Evolutionary conservation across 2,113 vertebrate genomes (phyloP).

Genomic region (Megaptera novaeangliae): DNA sequence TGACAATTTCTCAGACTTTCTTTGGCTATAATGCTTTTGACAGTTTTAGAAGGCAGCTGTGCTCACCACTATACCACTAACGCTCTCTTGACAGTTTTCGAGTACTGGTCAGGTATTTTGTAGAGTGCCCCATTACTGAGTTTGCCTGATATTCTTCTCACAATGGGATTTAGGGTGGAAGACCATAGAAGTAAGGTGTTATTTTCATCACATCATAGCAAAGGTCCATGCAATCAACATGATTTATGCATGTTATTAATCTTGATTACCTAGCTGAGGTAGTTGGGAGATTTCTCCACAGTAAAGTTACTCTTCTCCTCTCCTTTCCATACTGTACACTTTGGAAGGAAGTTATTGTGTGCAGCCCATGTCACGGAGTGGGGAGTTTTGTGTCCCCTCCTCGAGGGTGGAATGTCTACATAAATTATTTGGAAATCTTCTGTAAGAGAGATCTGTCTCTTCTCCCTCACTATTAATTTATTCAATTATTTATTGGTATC

Average conservation of each 20-base stretch:
- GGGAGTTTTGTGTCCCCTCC: not conserved
- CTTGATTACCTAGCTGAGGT: not conserved
- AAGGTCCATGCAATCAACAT: not conserved
- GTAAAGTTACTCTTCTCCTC: no score
- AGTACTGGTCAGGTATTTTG: no score
- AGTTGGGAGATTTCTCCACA: not conserved
- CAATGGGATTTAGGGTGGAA: not conserved
- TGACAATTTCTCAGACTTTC: no score
- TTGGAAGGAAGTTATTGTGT: not conserved
- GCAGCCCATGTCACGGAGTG: not conserved
- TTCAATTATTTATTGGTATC: not conserved
- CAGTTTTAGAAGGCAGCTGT: no score
- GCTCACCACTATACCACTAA: no score
- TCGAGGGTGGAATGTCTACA: not conserved
- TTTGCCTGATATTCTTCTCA: no score
- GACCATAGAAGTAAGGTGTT: no score
- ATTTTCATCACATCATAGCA: no score
- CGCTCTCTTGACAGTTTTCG: no score
- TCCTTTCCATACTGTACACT: no score
- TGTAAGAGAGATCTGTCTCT: not conserved
- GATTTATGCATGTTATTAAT: not conserved
- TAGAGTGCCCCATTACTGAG: no score
- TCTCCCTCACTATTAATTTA: not conserved
- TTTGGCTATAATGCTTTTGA: no score
- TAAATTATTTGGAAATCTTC: not conserved